Evolutionary conservation across 2,888 invertebrate genomes (phyloP), one percentile per base, ranked within the genome.

Genomic region (Torymus aiolomorphi): DNA sequence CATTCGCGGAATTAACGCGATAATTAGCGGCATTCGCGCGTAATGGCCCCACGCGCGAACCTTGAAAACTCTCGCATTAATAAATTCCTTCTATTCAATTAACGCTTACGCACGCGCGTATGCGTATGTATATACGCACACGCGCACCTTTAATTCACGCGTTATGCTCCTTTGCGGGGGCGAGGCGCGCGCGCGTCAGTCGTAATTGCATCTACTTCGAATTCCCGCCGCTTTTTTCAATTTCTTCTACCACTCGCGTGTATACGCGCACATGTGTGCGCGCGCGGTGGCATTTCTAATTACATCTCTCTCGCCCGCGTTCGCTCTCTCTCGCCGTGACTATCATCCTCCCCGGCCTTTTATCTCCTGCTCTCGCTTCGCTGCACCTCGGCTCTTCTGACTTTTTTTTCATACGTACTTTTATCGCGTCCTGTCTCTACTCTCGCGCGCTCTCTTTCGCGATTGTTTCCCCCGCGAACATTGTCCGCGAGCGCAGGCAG

Each of bases 341-440:
- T 69, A 80, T 80, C 80, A 76, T 76, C 76, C 72, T 62, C 80
- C 72, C 76, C 57, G 8, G 42, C 51, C 76, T 80, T 80, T 80
- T 80, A 80, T 80, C 80, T 76, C 66, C 62, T 12, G 12, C 8
- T 49, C 61, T 76, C 80, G 72, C 76, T 76, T 51, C 67, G 72
- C 52, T 76, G 72, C 74, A 56, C 67, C 56, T 59, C 69, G 54
- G 24, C 20, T 16, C 42, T 73, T 31, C 74, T 54, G n/a, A 18
- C 20, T 57, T 49, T 42, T 62, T 62, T 69, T 61, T 42, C 63
- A 14, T 51, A 24, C 42, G 16, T 49, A 57, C 14, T 61, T 24
- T 12, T 13, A 11, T 49, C 63, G 63, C 63, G 14, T 63, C 61
- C 61, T 72, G 20, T 20, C 20, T 2, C 20, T 20, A 20, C n/a